Evolutionary conservation across 2,888 invertebrate species (phyloP).

Genomic region (Caenorhabditis wallacei): DNA sequence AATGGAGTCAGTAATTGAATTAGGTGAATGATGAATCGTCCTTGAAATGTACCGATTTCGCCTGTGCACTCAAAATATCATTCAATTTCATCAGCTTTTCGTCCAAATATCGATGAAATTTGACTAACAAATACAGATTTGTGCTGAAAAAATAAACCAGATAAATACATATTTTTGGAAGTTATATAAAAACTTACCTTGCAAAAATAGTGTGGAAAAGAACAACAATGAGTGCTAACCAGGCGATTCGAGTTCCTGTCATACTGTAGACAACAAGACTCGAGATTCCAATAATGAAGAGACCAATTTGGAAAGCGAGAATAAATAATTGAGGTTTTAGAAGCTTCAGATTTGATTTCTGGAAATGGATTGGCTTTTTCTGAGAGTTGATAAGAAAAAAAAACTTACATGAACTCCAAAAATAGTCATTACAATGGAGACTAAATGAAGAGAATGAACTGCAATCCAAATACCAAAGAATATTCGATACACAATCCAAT

Average conservation of each 20-base stretch:
- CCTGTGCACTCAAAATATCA: conserved; percentile 66
- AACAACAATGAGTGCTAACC: conserved; percentile 48
- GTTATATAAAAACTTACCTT: conserved; percentile 20
- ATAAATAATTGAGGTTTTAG: conserved; percentile 68
- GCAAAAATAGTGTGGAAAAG: conserved; percentile 53
- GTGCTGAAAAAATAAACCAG: conserved; percentile 66
- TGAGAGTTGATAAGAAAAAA: not conserved
- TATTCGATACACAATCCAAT: conserved; percentile 71
- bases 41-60: conserved; percentile 74
- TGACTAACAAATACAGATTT: conserved; percentile 60
- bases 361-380: not conserved
- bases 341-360: conserved; percentile 39
- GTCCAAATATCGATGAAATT: conserved; percentile 69
- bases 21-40: conserved; percentile 46
- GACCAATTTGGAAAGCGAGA: conserved; percentile 66
- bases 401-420: conserved; percentile 60
- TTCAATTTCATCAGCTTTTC: conserved; percentile 67
- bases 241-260: conserved; percentile 59
- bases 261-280: conserved; percentile 61
- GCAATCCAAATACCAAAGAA: conserved; percentile 65
- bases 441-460: conserved; percentile 63
- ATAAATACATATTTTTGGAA: too few relatives aligned
- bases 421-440: conserved; percentile 59
- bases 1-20: conserved; percentile 10
- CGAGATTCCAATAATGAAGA: conserved; percentile 58